Base-by-base conservation (phyloP, 1,140 invertebrate species). In the Eumeta japonica region DNA sequence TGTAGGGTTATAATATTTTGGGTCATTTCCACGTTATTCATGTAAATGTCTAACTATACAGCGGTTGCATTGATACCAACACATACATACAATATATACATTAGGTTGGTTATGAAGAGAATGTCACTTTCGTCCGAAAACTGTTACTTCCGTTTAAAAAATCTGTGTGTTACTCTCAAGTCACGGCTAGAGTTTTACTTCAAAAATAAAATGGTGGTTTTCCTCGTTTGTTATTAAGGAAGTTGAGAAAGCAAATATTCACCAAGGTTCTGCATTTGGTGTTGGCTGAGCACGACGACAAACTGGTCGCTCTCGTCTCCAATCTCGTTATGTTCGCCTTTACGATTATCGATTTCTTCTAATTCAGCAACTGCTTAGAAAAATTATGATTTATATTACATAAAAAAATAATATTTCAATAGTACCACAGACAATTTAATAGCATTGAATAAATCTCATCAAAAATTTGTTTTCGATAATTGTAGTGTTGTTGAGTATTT, bases 181-280 rank as follows among this genome's bases (percentile, higher is more conserved):
- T 24, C n/a, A 24, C n/a, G n/a, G 20, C n/a, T 7, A 24, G 5
- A 24, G 5, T 7, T 5, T 24, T 7, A 24, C 5, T 24, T 24
- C 20, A 24, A 24, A 24, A 7, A n/a, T n/a, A n/a, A 5, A 24
- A 24, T 5, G n/a, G 20, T 24, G 20, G 5, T 5, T n/a, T 5
- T 7, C 20, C 5, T 24, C n/a, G n/a, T 31, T 18, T 30, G 29
- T 38, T 31, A 31, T 30, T 20, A 18, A 12, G 15, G 10, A 20
- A 10, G 15, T 16, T 35, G 3, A 37, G 10, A 33, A 37, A 15
- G 9, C 16, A 10, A 29, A 11, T 2, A 15, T 39, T 41, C 48
- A 62, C 56, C 54, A 33, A 50, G 46, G 16, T 50, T 55, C 35
- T 59, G 56, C 58, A 62, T 57, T 50, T 62, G 56, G 45, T 59